Percentiles rank a stretch among this genome's conserved stretches.
These are phyloP conservation scores for Laterallus jamaicensis DNA, from an alignment of 2,113 vertebrate genomes.

Conservation along the genomic window DNA sequence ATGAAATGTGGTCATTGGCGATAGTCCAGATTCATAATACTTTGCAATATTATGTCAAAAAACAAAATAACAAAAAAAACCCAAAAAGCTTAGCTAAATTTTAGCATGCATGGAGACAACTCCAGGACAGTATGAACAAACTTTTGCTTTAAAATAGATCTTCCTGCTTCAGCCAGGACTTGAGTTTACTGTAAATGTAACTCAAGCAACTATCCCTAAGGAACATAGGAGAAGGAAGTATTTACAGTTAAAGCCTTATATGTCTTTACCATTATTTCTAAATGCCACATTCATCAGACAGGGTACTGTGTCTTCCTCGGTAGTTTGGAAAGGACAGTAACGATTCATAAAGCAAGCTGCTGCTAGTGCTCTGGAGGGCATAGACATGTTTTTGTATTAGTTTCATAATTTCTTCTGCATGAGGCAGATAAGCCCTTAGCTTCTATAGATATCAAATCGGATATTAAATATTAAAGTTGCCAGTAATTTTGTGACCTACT, in stretches of 20 bases:
- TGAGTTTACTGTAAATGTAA: not conserved
- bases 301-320: not conserved
- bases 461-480: constrained; percentile 31
- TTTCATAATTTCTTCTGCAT: not conserved
- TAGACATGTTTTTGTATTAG: not conserved
- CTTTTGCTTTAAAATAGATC: not conserved
- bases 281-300: not conserved
- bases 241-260: not conserved
- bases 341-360: constrained; percentile 41
- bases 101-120: not conserved
- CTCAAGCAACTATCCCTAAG: not conserved
- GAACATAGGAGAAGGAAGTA: not conserved
- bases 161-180: not conserved
- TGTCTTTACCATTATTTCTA: not conserved
- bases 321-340: constrained; percentile 5
- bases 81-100: not conserved
- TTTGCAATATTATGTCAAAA: not conserved
- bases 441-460: not conserved
- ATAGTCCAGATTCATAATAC: not conserved
- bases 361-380: not conserved
- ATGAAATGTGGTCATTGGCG: not conserved
- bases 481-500: not conserved
- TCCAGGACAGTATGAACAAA: not conserved
- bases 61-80: not conserved
- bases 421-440: not conserved